phyloP scores from a whole-genome alignment of 2,113 vertebrate species.

The Platysteira castanea region DNA sequence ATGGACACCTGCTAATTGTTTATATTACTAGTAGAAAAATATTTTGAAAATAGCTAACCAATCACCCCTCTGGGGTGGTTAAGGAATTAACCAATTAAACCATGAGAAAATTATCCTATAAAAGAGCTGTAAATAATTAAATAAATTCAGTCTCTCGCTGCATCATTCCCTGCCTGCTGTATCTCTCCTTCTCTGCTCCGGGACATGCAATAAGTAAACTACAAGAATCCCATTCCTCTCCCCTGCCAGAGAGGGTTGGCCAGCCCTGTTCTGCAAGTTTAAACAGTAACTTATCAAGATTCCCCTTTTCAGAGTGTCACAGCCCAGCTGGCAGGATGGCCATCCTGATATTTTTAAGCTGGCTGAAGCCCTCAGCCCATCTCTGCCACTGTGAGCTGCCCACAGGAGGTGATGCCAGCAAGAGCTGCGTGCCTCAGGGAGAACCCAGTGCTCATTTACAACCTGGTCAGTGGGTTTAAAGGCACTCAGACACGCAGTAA shows the following conservation, averaged over 20 bases:
- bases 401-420: conserved; percentile 52
- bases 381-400: conserved; percentile 22
- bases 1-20: too few species aligned
- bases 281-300: not conserved
- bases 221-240: not conserved
- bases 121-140: too few species aligned
- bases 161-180: too few species aligned
- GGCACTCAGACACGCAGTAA: conserved; percentile 71
- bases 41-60: too few species aligned
- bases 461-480: conserved; percentile 69
- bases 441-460: conserved; percentile 73
- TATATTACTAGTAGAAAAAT: too few species aligned
- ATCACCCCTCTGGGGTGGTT: too few species aligned
- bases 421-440: conserved; percentile 34
- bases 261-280: not conserved
- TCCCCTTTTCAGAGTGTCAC: not conserved
- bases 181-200: too few species aligned
- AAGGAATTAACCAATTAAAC: too few species aligned
- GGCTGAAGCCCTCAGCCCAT: not conserved
- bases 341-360: not conserved
- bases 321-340: not conserved
- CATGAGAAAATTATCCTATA: too few species aligned
- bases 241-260: not conserved
- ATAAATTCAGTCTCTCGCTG: too few species aligned
- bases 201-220: too few species aligned